Base-by-base conservation (phyloP, 2,888 invertebrate species). In the Caenorhabditis macrosperma region DNA sequence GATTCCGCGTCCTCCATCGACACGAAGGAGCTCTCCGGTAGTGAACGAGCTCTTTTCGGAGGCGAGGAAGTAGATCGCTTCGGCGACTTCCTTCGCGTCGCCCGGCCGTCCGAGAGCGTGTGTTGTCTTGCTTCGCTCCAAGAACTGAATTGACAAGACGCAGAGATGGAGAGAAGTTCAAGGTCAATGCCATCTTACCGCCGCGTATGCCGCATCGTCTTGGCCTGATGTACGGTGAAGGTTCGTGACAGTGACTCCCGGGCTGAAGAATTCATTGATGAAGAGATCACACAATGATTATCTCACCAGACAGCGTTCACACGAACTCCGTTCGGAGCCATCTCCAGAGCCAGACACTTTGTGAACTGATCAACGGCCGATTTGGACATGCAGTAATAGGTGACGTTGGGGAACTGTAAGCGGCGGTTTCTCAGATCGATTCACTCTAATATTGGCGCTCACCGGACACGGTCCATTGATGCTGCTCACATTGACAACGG, bases 341-440 rank as follows among this genome's bases (percentile, higher is more conserved):
- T 84, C 83, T 92, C 97, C 76, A 98, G 92, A 6, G 97, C 97
- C 1, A 94, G 93, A 91, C 96, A 96, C 86, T 95, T 93, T 0
- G 97, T 98, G 83, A 98, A 94, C 91, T 97, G 97, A 91, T 98
- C 97, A 0, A 97, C 93, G 20, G 96, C 95, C 54, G 95, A 93
- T 92, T 98, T 98, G 0, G 96, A 96, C 91, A 97, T 94, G 84
- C 90, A 91, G 91, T 98, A 98, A 0, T 96, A 94, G 54, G 97
- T 91, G 0, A 96, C 94, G 10, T 95, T 94, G 0, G 96, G 94
- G 91, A 97, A 97, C 50, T 92, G 81, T 10, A 63, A 69, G 4
- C 0, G 28, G 12, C n/a, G 10, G 20, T n/a, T 33, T 12, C 30
- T 26, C 20, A 0, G 46, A 1, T 10, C 20, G 22, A 22, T n/a